Evolutionary conservation across 2,113 vertebrate genomes (phyloP).

Genomic region (Phalacrocorax aristotelis): DNA sequence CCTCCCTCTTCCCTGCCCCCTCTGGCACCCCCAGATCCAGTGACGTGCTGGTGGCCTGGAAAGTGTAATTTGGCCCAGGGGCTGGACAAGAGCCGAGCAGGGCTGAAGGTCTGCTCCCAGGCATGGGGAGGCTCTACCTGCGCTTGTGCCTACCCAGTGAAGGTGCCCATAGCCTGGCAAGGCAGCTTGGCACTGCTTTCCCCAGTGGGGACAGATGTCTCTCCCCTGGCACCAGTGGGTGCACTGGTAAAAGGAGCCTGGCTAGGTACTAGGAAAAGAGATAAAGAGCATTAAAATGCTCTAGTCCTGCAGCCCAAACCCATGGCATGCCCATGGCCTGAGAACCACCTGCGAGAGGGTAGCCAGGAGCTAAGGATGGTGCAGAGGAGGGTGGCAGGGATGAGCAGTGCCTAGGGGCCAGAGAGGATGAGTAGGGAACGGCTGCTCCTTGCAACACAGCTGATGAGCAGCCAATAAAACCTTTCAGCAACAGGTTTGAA

Average conservation of each 20-base stretch:
- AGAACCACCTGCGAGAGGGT: not conserved
- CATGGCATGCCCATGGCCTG: not conserved
- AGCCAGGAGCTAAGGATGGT: not conserved
- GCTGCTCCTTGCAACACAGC: not conserved
- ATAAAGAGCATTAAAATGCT: not conserved
- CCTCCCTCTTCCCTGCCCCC: not conserved
- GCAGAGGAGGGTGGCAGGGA: not conserved
- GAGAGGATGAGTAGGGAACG: not conserved
- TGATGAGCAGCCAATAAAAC: not conserved
- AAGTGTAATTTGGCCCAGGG: not conserved
- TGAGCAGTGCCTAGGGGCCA: not conserved
- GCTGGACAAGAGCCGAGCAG: not conserved
- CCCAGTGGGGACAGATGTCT: not conserved
- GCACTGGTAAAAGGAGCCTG: not conserved
- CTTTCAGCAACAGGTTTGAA: not conserved
- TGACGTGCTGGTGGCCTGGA: rapidly evolving
- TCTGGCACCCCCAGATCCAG: not conserved
- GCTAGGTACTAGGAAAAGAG: not conserved
- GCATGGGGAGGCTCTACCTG: not conserved
- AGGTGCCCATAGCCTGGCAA: not conserved
- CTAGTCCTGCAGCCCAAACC: not conserved
- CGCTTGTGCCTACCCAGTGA: not conserved
- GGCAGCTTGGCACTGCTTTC: not conserved
- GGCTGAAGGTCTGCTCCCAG: not conserved
- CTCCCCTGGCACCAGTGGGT: not conserved